phyloP scores from a whole-genome alignment of 2,113 vertebrate genomes.

The Carlito syrichta region DNA sequence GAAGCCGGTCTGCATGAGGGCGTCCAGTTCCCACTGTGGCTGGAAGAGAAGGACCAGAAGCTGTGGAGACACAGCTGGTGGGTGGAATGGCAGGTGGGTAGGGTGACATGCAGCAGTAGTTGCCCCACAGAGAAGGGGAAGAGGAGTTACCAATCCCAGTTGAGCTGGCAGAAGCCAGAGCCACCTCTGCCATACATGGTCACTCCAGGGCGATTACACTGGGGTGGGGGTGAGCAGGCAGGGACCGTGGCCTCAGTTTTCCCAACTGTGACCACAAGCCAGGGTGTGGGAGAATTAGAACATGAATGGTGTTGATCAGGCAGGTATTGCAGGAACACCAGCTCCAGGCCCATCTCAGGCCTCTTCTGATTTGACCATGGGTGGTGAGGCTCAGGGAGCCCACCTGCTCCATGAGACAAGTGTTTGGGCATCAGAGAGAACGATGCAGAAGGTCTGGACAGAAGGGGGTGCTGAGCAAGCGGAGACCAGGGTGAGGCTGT shows the following conservation, averaged over 20 bases:
- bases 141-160: too few species aligned
- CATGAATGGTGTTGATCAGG: neutral
- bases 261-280: too few species aligned
- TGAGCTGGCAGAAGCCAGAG: neutral
- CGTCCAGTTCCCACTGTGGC: neutral
- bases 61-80: neutral
- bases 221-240: accelerated
- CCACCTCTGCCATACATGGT: neutral
- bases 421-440: neutral
- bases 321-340: neutral
- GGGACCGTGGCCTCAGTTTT: neutral
- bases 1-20: neutral
- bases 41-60: too few species aligned
- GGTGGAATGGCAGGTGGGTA: neutral
- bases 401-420: too few species aligned
- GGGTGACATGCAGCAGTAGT: neutral
- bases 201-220: neutral
- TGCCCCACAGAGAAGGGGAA: neutral
- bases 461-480: neutral
- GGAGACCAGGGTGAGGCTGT: neutral
- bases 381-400: neutral
- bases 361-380: neutral
- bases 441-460: neutral
- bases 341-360: neutral
- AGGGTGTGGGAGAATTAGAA: neutral